These are phyloP conservation scores for Montipora sp. DNA, from an alignment of 64 coral and sea anemone species.

Conservation along the genomic window DNA sequence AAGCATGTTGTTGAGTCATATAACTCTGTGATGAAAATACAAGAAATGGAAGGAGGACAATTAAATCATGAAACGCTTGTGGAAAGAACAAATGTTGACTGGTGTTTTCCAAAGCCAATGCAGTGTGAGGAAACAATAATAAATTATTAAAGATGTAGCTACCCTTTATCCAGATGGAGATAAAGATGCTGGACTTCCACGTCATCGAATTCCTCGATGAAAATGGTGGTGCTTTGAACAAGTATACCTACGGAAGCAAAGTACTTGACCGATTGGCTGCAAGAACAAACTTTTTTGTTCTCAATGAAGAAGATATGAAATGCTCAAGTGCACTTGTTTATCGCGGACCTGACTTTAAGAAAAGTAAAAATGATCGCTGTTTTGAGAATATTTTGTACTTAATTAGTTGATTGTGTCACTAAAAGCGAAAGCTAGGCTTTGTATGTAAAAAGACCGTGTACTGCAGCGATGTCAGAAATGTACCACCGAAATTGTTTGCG, in stretches of 20 bases:
- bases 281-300: constrained; percentile 44
- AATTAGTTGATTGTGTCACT: not conserved
- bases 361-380: not conserved
- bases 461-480: constrained; percentile 6
- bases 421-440: no score
- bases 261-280: constrained; percentile 32
- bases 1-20: no score
- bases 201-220: not conserved
- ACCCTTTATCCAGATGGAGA: no score
- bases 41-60: no score
- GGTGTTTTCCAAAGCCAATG: constrained; percentile 48
- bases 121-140: constrained; percentile 37
- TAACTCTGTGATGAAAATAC: no score
- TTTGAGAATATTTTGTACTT: not conserved
- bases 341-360: not conserved
- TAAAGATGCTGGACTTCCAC: no score
- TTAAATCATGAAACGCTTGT: not conserved
- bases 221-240: not conserved
- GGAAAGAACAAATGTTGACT: constrained; percentile 34
- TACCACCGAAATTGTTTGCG: constrained; percentile 57
- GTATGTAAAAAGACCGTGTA: no score
- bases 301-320: not conserved
- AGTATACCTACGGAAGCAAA: constrained; percentile 48
- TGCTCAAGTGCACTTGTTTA: not conserved
- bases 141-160: not conserved